These are phyloP conservation scores for Bubalus kerabau DNA, from an alignment of 2,113 vertebrate genomes.

Conservation along the genomic window DNA sequence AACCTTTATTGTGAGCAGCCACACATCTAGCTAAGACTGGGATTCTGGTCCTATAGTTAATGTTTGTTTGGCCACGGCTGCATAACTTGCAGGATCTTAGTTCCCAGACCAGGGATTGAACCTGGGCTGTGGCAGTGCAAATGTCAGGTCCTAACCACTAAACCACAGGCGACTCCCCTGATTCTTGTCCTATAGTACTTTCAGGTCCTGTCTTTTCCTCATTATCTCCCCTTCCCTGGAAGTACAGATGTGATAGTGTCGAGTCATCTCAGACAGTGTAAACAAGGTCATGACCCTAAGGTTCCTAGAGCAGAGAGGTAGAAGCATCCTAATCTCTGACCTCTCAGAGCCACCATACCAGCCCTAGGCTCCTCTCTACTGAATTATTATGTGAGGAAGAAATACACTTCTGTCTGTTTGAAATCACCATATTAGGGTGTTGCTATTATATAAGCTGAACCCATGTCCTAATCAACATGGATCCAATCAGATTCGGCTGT, in stretches of 20 bases:
- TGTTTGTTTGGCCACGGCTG: background rate
- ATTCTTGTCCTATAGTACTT: background rate
- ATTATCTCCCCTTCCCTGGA: background rate
- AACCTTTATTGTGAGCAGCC: background rate
- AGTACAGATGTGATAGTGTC: background rate
- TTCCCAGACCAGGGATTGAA: background rate
- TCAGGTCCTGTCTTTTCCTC: background rate
- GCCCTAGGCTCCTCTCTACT: background rate
- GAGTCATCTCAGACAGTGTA: background rate
- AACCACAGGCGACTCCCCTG: background rate
- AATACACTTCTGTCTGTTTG: background rate
- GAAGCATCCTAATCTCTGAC: background rate
- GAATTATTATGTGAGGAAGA: background rate
- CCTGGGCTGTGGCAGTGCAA: background rate
- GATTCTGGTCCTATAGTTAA: background rate
- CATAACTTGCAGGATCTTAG: background rate
- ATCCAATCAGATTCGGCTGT: background rate
- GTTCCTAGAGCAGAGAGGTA: background rate
- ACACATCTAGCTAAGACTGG: background rate
- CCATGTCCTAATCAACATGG: background rate
- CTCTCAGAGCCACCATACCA: background rate
- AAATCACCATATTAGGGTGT: background rate
- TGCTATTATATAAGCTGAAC: background rate
- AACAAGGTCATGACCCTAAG: background rate
- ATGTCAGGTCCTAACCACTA: background rate